These are phyloP conservation scores for Tetropium fuscum DNA, from an alignment of 2,888 invertebrate genomes.

Conservation along the genomic window DNA sequence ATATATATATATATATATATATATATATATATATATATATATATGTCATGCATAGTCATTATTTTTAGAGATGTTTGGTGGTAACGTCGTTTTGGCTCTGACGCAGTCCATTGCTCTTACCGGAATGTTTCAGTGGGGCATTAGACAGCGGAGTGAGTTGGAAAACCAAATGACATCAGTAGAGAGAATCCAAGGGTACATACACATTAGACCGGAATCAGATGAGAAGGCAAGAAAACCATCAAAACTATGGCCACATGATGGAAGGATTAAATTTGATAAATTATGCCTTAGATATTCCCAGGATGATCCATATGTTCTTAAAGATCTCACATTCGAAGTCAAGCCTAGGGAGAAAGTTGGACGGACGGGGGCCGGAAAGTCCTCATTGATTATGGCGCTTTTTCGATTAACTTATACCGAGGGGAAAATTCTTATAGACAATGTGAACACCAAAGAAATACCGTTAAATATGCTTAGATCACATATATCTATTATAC, in stretches of 20 bases:
- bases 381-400: conserved; percentile 80
- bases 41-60: too few species aligned
- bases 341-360: conserved; percentile 77
- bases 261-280: conserved; percentile 76
- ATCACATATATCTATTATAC: conserved; percentile 84
- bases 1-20: too few species aligned
- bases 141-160: conserved; percentile 68
- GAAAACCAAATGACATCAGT: conserved; percentile 90
- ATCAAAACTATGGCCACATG: conserved; percentile 74
- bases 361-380: conserved; percentile 87
- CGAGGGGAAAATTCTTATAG: conserved; percentile 84
- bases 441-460: conserved; percentile 75
- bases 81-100: conserved; percentile 63
- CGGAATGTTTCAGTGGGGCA: conserved; percentile 87
- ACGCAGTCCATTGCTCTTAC: conserved; percentile 62
- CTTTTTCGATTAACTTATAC: conserved; percentile 84
- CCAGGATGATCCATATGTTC: conserved; percentile 76
- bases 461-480: conserved; percentile 81
- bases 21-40: too few species aligned
- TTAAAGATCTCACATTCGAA: conserved; percentile 75
- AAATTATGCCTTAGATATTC: conserved; percentile 79
- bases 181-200: conserved; percentile 88
- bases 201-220: conserved; percentile 74
- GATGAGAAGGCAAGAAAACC: conserved; percentile 39
- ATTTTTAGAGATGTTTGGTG: conserved; percentile 58